Conservation (phyloP, 2,797 vertebrate species). For the Martes flavigula region DNA sequence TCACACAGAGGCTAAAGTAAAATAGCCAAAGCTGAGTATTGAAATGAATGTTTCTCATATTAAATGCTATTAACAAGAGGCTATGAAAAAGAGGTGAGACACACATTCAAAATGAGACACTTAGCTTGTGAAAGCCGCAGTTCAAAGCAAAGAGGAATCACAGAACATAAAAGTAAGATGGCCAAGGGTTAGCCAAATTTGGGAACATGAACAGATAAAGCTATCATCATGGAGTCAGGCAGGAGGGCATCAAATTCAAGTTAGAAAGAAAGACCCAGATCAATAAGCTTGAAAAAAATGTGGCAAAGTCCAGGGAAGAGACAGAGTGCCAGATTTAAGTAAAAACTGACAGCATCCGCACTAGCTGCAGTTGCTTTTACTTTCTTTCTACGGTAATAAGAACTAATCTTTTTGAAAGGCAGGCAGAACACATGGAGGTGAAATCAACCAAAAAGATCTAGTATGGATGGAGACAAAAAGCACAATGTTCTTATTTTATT, state of each 20-base stretch:
- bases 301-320: neutral
- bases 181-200: neutral
- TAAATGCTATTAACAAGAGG: neutral
- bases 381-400: neutral
- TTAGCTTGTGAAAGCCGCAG: neutral
- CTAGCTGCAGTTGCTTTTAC: neutral
- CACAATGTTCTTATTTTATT: neutral
- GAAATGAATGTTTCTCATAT: neutral
- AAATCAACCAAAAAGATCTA: neutral
- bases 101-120: neutral
- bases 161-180: neutral
- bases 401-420: neutral
- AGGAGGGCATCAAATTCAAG: neutral
- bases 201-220: neutral
- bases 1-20: neutral
- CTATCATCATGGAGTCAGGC: neutral
- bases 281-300: neutral
- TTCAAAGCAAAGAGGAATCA: neutral
- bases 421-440: neutral
- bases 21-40: conserved; percentile 21
- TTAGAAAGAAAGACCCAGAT: neutral
- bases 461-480: neutral
- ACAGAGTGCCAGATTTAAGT: neutral
- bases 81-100: neutral
- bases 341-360: neutral